These are phyloP conservation scores for Sabellastarte sp. DNA, from an alignment of 2,888 invertebrate genomes.

Conservation along the genomic window DNA sequence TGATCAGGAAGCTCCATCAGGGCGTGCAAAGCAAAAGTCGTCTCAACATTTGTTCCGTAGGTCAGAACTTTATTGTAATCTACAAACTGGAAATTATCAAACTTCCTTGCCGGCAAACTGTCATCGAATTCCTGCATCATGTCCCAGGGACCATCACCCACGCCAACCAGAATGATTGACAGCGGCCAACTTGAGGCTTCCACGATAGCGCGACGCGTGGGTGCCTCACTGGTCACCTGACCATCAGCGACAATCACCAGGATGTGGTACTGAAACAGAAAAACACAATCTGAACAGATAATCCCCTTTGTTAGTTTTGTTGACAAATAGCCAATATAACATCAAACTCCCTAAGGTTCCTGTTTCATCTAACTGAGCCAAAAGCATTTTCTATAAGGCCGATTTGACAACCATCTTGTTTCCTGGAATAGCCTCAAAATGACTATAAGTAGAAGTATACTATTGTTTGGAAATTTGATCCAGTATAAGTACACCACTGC, in stretches of 20 bases:
- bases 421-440: too few relatives aligned
- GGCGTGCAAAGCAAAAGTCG: slow-evolving; percentile 62
- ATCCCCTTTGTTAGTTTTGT: too few relatives aligned
- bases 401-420: too few relatives aligned
- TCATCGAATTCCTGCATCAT: slow-evolving; percentile 63
- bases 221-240: slow-evolving; percentile 62
- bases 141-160: slow-evolving; percentile 64
- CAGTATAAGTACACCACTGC: too few relatives aligned
- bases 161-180: slow-evolving; percentile 62
- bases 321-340: too few relatives aligned
- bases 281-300: too few relatives aligned
- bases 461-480: too few relatives aligned
- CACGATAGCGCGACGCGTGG: slow-evolving; percentile 61
- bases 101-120: slow-evolving; percentile 60
- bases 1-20: slow-evolving; percentile 63
- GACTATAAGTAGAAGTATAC: background rate
- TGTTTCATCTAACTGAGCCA: too few relatives aligned
- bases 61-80: slow-evolving; percentile 59
- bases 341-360: too few relatives aligned
- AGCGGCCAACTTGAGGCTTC: slow-evolving; percentile 62
- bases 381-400: too few relatives aligned
- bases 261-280: slow-evolving; percentile 64
- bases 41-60: slow-evolving; percentile 40
- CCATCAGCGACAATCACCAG: slow-evolving; percentile 63
- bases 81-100: slow-evolving; percentile 65